A percentile compares a stretch with the other conserved stretches of the same genome.
These are phyloP conservation scores for Tachyglossus aculeatus DNA, from an alignment of 2,797 vertebrate species.

Conservation along the genomic window DNA sequence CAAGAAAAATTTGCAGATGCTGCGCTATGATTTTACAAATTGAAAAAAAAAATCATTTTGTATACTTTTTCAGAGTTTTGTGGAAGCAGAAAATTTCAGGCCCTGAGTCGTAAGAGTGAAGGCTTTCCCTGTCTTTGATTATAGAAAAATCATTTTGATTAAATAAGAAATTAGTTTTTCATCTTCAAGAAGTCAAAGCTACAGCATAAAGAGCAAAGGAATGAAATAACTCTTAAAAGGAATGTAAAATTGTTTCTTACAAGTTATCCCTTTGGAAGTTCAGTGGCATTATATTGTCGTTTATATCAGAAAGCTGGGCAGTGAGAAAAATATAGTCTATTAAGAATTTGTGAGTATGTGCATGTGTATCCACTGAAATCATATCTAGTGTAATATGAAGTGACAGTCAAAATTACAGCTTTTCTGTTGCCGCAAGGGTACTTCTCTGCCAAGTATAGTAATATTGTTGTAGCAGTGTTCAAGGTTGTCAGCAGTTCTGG, in stretches of 20 bases:
- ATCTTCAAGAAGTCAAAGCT: constrained; percentile 10
- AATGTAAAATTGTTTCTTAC: constrained; percentile 61
- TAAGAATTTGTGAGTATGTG: constrained; percentile 78
- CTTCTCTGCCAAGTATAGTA: constrained; percentile 87
- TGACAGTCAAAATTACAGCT: constrained; percentile 91
- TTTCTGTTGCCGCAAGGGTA: constrained; percentile 83
- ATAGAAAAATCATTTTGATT: not conserved
- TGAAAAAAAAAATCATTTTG: not conserved
- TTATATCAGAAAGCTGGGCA: constrained; percentile 79
- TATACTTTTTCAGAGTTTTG: not conserved
- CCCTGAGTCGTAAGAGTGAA: not conserved
- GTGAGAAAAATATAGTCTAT: constrained; percentile 78
- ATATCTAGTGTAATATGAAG: constrained; percentile 88
- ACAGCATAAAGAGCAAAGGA: constrained; percentile 27
- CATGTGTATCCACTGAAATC: constrained; percentile 82
- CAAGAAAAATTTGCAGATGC: not conserved
- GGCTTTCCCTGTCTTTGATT: constrained; percentile 1
- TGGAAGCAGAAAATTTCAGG: constrained; percentile 4
- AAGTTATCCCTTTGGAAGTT: constrained; percentile 75
- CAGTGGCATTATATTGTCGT: constrained; percentile 72
- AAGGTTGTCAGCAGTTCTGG: constrained; percentile 90
- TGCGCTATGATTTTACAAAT: not conserved
- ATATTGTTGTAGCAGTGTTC: constrained; percentile 87
- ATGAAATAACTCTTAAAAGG: constrained; percentile 43
- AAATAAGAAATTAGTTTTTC: not conserved